Evolutionary conservation across 2,113 vertebrate genomes (phyloP).

Genomic region (Aptenodytes patagonicus): DNA sequence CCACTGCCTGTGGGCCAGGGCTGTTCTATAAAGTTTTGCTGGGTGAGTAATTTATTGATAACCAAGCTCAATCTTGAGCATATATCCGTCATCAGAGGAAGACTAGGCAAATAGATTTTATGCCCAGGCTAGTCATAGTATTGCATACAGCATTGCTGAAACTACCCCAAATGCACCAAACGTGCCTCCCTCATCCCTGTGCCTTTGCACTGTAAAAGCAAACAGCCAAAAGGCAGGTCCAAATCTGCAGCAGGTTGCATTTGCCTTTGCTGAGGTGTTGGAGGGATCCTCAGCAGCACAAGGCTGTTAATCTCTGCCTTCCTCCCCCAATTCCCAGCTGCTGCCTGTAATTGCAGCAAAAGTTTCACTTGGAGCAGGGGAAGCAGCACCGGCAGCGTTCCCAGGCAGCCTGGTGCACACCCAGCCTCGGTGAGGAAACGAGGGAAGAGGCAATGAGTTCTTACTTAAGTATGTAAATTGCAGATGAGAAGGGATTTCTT

Average conservation of each 20-base stretch:
- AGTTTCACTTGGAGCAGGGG: not conserved
- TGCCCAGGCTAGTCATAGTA: not conserved
- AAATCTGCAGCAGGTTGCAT: not conserved
- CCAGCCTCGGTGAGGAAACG: not conserved
- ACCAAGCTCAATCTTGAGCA: not conserved
- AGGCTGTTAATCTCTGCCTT: not conserved
- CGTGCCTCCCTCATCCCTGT: not conserved
- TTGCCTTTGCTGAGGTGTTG: not conserved
- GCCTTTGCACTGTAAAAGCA: not conserved
- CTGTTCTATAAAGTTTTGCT: not conserved
- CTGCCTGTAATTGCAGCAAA: not conserved
- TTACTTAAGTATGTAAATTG: slow-evolving; percentile 52
- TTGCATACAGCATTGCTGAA: not conserved
- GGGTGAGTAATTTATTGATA: not conserved
- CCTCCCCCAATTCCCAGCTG: not conserved
- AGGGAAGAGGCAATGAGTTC: not conserved
- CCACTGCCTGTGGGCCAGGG: not conserved
- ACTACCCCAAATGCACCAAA: not conserved
- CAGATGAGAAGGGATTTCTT: not conserved
- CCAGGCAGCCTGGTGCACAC: not conserved
- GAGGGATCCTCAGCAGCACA: not conserved
- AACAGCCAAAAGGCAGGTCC: not conserved
- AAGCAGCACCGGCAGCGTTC: not conserved
- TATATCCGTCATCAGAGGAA: not conserved
- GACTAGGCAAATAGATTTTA: not conserved